These are phyloP conservation scores for Bovichtus diacanthus DNA, from an alignment of 2,797 vertebrate genomes.

Conservation along the genomic window DNA sequence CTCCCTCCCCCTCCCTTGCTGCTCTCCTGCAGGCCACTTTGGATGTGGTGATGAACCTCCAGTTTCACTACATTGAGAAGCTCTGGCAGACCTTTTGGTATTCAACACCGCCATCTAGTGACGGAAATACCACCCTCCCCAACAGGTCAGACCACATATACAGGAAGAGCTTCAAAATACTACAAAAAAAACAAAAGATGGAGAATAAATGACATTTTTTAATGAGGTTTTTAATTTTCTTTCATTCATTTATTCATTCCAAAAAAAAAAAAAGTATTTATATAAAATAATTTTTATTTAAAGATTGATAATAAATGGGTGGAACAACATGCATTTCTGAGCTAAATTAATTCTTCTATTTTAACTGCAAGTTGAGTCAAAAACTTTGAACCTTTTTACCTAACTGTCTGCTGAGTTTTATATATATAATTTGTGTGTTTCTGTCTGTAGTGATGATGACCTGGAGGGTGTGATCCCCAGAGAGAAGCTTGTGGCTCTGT, in stretches of 20 bases:
- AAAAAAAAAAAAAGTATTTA: no score
- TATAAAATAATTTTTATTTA: no score
- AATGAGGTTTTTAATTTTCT: no score
- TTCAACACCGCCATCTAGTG: constrained; percentile 89
- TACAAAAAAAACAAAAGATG: no score
- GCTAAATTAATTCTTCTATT: neutral
- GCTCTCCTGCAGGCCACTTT: constrained; percentile 89
- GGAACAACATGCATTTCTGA: no score
- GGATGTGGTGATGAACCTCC: constrained; percentile 97
- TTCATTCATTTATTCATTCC: no score
- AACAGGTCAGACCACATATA: constrained; percentile 84
- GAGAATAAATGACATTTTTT: no score
- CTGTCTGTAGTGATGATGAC: constrained; percentile 88
- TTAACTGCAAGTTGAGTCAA: neutral
- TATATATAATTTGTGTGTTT: no score
- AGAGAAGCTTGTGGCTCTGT: constrained; percentile 93
- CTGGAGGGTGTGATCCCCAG: constrained; percentile 87
- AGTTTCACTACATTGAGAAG: constrained; percentile 98
- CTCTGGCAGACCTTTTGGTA: constrained; percentile 99
- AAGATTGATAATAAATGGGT: no score
- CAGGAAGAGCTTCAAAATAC: neutral
- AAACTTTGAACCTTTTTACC: neutral
- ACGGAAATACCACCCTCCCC: constrained; percentile 83
- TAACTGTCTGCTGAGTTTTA: neutral
- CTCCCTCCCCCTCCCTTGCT: constrained; percentile 18